Conservation (phyloP, 2,113 vertebrate genomes). For the Stegostoma tigrinum region DNA sequence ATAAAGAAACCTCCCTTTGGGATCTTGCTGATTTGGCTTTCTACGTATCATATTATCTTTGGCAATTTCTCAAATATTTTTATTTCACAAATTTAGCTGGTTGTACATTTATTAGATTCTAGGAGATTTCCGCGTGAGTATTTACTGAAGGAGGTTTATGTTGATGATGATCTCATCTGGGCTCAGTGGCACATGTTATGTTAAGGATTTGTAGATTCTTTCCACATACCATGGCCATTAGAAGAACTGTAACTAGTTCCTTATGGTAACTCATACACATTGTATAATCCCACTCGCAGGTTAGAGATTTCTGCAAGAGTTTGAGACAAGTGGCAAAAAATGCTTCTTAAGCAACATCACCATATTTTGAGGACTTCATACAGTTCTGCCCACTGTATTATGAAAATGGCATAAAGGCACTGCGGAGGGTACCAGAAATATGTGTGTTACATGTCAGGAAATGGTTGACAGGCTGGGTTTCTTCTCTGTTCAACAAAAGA, state of each 20-base stretch:
- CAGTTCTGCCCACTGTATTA: too few relatives aligned
- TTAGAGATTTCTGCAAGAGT: not conserved
- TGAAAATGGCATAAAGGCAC: too few relatives aligned
- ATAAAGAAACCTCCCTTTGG: not conserved
- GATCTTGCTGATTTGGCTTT: not conserved
- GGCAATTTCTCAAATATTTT: conserved; percentile 14
- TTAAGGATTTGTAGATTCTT: conserved; percentile 29
- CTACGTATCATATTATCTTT: not conserved
- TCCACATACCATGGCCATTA: conserved; percentile 21
- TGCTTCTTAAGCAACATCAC: not conserved
- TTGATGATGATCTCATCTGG: conserved; percentile 27
- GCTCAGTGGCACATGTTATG: not conserved
- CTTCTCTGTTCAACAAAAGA: too few relatives aligned
- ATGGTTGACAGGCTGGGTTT: too few relatives aligned
- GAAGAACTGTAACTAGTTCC: conserved; percentile 18
- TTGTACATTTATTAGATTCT: conserved; percentile 24
- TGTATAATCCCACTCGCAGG: not conserved
- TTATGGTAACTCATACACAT: conserved; percentile 7
- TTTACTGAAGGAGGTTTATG: conserved; percentile 3
- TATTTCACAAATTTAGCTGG: conserved; percentile 4
- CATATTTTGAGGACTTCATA: not conserved
- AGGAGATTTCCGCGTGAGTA: not conserved
- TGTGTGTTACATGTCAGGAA: too few relatives aligned
- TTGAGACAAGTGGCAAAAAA: conserved; percentile 4
- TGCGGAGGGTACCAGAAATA: too few relatives aligned